phyloP scores from a whole-genome alignment of 2,113 vertebrate genomes.

The Seriola dumerili region DNA sequence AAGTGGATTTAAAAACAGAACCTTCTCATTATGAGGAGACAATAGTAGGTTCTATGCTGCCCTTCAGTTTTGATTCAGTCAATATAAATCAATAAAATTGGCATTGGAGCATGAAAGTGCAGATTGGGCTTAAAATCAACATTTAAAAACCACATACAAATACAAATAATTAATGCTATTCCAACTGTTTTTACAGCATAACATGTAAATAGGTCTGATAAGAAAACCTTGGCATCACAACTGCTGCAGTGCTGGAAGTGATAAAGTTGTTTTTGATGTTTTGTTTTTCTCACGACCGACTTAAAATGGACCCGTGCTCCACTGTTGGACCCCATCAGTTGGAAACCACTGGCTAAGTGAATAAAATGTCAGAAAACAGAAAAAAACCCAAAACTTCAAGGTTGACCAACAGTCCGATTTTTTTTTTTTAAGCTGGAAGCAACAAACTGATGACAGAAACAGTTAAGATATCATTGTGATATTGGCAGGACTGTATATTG shows the following conservation, averaged over 20 bases:
- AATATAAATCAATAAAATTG: not conserved
- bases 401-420: not conserved
- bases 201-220: not conserved
- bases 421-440: conserved; percentile 9
- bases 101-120: not conserved
- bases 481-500: conserved; percentile 34
- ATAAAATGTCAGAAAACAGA: not conserved
- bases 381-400: not conserved
- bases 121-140: too few relatives aligned
- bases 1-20: not conserved
- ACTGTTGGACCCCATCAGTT: not conserved
- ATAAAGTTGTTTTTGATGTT: not conserved
- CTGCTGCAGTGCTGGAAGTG: not conserved
- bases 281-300: not conserved
- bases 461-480: not conserved
- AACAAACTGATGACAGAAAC: conserved; percentile 9
- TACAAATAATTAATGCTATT: too few relatives aligned
- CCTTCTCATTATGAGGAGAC: too few relatives aligned
- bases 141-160: too few relatives aligned
- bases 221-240: not conserved
- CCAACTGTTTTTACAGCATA: too few relatives aligned
- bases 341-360: not conserved
- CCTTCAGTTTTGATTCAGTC: not conserved
- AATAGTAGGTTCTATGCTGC: too few relatives aligned
- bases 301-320: not conserved